A percentile compares a stretch with the other conserved stretches of the same genome.
These are phyloP conservation scores for Salvator merianae DNA, from an alignment of 2,113 vertebrate genomes.

Conservation along the genomic window DNA sequence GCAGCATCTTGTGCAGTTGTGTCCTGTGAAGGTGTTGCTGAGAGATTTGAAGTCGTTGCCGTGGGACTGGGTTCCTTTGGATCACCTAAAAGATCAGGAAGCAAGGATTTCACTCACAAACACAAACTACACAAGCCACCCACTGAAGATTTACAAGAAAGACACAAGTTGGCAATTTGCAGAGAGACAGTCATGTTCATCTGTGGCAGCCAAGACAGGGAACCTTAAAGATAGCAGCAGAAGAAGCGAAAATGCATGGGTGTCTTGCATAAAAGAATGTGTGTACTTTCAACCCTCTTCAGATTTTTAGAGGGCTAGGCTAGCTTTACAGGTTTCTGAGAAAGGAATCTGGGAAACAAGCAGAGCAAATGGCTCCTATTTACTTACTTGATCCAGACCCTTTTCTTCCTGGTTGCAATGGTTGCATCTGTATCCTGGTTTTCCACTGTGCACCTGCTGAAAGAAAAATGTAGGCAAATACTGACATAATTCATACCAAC, in stretches of 20 bases:
- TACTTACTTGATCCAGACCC: slow-evolving; percentile 3
- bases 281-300: too few relatives aligned
- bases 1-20: accelerated
- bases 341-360: not conserved
- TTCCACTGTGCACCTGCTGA: slow-evolving; percentile 28
- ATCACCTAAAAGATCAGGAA: not conserved
- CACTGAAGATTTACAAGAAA: not conserved
- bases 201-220: not conserved
- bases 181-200: not conserved
- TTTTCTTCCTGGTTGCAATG: accelerated
- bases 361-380: not conserved
- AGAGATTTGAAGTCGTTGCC: accelerated
- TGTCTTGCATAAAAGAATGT: too few relatives aligned
- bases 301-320: too few relatives aligned
- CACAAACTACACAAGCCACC: too few relatives aligned
- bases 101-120: not conserved
- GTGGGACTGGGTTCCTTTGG: not conserved
- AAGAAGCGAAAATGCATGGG: too few relatives aligned
- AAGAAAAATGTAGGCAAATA: slow-evolving; percentile 3
- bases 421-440: accelerated
- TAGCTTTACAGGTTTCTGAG: too few relatives aligned
- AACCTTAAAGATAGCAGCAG: not conserved
- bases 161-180: not conserved
- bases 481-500: not conserved
- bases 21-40: accelerated